Evolutionary conservation across 2,113 vertebrate genomes (phyloP).

Genomic region (Syngnathus floridae): DNA sequence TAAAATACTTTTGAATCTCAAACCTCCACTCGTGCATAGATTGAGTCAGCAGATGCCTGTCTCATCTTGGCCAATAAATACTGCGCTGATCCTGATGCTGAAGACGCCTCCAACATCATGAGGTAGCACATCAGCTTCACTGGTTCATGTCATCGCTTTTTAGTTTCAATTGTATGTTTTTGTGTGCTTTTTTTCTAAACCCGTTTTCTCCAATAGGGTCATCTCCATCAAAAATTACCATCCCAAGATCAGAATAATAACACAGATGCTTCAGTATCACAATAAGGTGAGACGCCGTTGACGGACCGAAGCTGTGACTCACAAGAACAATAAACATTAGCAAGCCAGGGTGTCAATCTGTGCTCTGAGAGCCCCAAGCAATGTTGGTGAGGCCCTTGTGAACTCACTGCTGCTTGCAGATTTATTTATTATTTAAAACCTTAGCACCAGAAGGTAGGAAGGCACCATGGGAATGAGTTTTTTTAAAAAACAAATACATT

Average conservation of each 20-base stretch:
- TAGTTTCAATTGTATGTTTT: not conserved
- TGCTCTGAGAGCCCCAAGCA: too few species aligned
- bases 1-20: not conserved
- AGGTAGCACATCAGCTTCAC: constrained; percentile 69
- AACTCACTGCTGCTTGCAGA: not conserved
- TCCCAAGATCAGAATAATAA: constrained; percentile 98
- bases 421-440: not conserved
- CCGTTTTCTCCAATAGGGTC: constrained; percentile 71
- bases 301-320: not conserved
- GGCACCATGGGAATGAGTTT: not conserved
- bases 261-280: constrained; percentile 99
- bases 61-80: constrained; percentile 99
- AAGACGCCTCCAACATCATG: constrained; percentile 99
- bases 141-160: not conserved
- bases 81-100: constrained; percentile 95
- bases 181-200: not conserved
- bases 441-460: not conserved
- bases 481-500: not conserved
- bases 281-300: constrained; percentile 81
- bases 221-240: constrained; percentile 99
- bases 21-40: constrained; percentile 63
- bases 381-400: too few species aligned
- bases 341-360: too few species aligned
- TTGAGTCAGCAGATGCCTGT: constrained; percentile 97
- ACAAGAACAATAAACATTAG: not conserved